Conservation (phyloP, 2,797 vertebrate species). For the Oophaga sylvatica region DNA sequence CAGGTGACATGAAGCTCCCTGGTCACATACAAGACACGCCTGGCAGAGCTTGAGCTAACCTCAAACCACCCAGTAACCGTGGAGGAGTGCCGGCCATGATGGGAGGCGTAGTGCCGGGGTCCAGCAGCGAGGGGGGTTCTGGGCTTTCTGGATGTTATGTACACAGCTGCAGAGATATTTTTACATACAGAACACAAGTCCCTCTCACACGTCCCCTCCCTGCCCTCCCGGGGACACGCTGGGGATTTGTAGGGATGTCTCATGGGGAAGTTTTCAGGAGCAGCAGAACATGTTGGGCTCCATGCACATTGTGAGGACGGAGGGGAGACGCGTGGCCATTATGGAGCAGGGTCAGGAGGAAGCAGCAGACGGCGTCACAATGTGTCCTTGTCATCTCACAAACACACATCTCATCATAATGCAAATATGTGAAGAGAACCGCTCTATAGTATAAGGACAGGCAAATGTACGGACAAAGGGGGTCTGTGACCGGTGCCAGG, state of each 20-base stretch:
- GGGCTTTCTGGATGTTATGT: constrained; percentile 37
- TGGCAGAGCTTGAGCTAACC: constrained; percentile 15
- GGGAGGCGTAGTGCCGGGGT: background rate
- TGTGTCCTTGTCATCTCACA: constrained; percentile 1
- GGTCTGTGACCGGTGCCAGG: background rate
- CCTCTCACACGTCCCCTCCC: constrained; percentile 20
- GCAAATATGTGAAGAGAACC: background rate
- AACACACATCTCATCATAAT: background rate
- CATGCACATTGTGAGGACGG: background rate
- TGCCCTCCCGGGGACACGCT: constrained; percentile 2
- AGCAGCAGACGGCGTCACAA: background rate
- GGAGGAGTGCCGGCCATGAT: background rate
- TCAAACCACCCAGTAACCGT: constrained; percentile 45
- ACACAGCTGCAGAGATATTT: constrained; percentile 54
- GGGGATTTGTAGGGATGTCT: background rate
- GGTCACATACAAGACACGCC: constrained; percentile 13
- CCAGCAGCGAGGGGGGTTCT: constrained; percentile 41
- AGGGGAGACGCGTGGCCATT: background rate
- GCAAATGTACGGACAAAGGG: background rate
- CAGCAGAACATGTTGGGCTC: background rate
- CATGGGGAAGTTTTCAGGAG: background rate
- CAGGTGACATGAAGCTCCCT: constrained; percentile 45
- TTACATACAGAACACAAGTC: constrained; percentile 41
- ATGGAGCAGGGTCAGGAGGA: background rate
- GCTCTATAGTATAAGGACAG: background rate